A percentile compares a stretch with the other conserved stretches of the same genome.
These are phyloP conservation scores for Globicephala melas DNA, from an alignment of 2,113 vertebrate genomes.

Conservation along the genomic window DNA sequence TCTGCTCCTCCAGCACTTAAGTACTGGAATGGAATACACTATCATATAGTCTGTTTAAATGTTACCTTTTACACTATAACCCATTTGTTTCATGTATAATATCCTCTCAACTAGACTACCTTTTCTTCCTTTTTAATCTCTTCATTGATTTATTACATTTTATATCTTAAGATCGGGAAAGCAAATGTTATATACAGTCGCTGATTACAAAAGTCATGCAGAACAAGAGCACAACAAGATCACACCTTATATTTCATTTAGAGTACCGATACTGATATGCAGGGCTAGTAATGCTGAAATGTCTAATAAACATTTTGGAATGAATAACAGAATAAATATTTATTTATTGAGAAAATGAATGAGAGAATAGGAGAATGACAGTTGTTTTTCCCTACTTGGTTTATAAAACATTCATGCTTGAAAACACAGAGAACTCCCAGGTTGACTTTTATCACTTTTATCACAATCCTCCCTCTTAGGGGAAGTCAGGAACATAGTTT, in stretches of 20 bases:
- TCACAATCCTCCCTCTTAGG: not conserved
- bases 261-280: not conserved
- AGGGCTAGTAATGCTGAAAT: not conserved
- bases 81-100: not conserved
- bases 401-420: not conserved
- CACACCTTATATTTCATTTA: not conserved
- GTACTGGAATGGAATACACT: not conserved
- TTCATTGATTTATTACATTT: not conserved
- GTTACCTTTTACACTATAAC: not conserved
- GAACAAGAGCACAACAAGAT: not conserved
- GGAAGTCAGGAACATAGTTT: not conserved
- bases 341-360: not conserved
- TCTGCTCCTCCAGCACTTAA: not conserved
- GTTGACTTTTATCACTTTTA: not conserved
- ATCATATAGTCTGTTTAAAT: not conserved
- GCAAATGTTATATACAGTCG: not conserved
- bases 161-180: not conserved
- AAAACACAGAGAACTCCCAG: not conserved
- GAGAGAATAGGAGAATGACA: not conserved
- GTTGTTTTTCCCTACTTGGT: not conserved
- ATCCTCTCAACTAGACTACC: not conserved
- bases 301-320: not conserved
- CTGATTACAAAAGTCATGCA: not conserved
- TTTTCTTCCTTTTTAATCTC: not conserved
- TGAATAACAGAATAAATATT: not conserved